A percentile compares a stretch with the other conserved stretches of the same genome.
These are phyloP conservation scores for Jacana jacana DNA, from an alignment of 2,113 vertebrate genomes.

Conservation along the genomic window DNA sequence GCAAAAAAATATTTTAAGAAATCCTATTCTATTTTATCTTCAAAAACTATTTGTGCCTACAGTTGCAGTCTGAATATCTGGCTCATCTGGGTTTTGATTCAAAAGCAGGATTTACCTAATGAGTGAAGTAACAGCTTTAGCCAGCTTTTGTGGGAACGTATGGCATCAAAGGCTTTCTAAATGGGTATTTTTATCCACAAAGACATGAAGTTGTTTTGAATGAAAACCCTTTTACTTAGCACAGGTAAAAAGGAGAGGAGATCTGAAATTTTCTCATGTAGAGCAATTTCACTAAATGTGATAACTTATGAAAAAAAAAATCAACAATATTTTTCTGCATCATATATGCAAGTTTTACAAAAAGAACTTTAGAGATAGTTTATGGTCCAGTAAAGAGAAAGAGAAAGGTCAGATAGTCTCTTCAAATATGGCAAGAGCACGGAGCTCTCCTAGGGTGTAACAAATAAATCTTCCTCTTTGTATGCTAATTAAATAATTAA, in stretches of 20 bases:
- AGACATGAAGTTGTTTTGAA: neutral
- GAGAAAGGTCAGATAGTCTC: neutral
- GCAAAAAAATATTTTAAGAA: too few relatives aligned
- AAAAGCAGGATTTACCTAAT: neutral
- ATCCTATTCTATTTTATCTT: neutral
- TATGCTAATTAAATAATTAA: neutral
- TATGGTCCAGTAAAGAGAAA: neutral
- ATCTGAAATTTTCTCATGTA: neutral
- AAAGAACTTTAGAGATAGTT: neutral
- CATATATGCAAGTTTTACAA: neutral
- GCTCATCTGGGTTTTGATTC: neutral
- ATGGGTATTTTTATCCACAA: neutral
- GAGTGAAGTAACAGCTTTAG: neutral
- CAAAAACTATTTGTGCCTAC: neutral
- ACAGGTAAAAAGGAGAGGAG: neutral
- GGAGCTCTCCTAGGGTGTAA: neutral
- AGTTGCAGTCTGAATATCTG: neutral
- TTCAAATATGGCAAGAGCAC: neutral
- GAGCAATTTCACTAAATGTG: neutral
- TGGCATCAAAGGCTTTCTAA: neutral
- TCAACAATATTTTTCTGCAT: neutral
- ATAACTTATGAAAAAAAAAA: neutral
- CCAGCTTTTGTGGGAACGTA: neutral
- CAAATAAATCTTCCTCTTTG: neutral
- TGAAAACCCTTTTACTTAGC: neutral